These are phyloP conservation scores for Leontopithecus rosalia DNA, from an alignment of 2,797 vertebrate species.

Conservation along the genomic window DNA sequence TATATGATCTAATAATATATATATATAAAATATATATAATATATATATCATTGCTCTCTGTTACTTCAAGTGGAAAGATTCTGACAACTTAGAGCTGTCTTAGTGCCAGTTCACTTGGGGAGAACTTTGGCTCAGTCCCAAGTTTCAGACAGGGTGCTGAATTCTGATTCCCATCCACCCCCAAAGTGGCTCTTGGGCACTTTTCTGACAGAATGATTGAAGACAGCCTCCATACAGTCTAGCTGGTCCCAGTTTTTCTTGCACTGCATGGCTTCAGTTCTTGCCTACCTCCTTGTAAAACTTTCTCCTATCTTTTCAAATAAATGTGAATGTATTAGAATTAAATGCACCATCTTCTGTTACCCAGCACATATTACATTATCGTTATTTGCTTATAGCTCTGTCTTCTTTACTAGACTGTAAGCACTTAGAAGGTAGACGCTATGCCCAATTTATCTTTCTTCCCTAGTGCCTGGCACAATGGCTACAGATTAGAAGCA, in stretches of 20 bases:
- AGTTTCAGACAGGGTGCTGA: background rate
- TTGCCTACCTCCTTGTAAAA: background rate
- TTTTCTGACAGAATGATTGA: background rate
- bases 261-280: background rate
- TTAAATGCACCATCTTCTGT: background rate
- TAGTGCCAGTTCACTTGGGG: background rate
- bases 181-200: background rate
- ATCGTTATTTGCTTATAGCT: background rate
- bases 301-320: background rate
- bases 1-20: too few relatives aligned
- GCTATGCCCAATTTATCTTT: background rate
- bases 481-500: background rate
- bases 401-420: background rate
- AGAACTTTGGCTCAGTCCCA: background rate
- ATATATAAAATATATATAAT: too few relatives aligned
- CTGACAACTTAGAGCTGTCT: background rate
- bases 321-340: background rate
- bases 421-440: conserved; percentile 26
- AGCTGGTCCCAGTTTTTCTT: background rate
- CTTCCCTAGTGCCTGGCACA: background rate
- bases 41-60: background rate
- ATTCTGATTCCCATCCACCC: background rate
- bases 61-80: background rate
- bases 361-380: background rate
- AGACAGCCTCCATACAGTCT: background rate